Evolutionary conservation across 2,888 invertebrate genomes (phyloP).

Genomic region (Adelphocoris suturalis): DNA sequence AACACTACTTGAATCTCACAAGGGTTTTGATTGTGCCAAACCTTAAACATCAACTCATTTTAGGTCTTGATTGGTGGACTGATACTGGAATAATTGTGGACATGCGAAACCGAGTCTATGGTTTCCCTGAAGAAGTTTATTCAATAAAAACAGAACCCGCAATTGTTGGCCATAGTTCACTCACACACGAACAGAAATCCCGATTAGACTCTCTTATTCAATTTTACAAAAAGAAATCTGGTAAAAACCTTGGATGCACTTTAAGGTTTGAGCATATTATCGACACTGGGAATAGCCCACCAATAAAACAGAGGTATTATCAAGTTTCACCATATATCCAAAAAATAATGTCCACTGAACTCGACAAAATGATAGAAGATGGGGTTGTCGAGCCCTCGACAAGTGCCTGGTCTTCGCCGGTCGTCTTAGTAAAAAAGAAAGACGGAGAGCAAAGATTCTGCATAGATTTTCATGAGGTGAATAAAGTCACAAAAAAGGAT

Average conservation of each 20-base stretch:
- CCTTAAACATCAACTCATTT: not conserved
- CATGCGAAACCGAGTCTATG: not conserved
- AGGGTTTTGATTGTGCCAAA: conserved; percentile 10
- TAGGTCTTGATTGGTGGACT: conserved; percentile 1
- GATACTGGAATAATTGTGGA: not conserved
- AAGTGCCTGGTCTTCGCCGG: conserved; percentile 76
- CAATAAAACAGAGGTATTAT: conserved; percentile 58
- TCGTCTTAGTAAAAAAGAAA: conserved; percentile 75
- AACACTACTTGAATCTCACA: not conserved
- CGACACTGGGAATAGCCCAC: conserved; percentile 20
- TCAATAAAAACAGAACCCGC: not conserved
- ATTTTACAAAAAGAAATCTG: not conserved
- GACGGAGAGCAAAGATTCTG: conserved; percentile 75
- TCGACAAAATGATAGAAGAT: conserved; percentile 75
- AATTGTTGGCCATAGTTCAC: not conserved
- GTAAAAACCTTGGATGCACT: not conserved
- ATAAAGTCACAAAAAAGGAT: conserved; percentile 73
- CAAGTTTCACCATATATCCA: conserved; percentile 60
- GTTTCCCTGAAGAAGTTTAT: not conserved
- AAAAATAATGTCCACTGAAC: conserved; percentile 73
- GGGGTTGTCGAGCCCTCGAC: conserved; percentile 75
- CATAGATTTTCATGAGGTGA: conserved; percentile 74
- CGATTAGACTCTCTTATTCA: not conserved
- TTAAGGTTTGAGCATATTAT: conserved; percentile 2
- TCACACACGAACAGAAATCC: not conserved